Percentiles rank a stretch among this genome's conserved stretches.
These are phyloP conservation scores for Leptinotarsa peninsularis DNA, from an alignment of 2,888 invertebrate genomes.

Conservation along the genomic window DNA sequence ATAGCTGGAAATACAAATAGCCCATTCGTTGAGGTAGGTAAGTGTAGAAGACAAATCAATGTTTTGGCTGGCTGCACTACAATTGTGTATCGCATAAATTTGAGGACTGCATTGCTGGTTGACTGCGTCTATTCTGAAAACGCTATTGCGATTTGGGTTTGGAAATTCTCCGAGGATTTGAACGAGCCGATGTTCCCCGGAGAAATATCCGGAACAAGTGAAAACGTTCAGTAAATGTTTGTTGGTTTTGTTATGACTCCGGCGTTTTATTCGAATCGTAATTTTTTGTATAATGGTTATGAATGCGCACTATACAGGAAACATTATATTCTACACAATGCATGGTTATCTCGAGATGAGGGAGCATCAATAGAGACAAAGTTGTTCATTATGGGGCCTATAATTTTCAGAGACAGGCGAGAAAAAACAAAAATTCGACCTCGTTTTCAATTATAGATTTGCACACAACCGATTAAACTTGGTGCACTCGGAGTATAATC, in stretches of 20 bases:
- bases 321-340: too few relatives aligned
- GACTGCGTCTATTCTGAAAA: constrained; percentile 4
- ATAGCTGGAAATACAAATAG: too few relatives aligned
- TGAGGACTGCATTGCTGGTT: not conserved
- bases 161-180: constrained; percentile 5
- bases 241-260: not conserved
- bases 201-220: constrained; percentile 7
- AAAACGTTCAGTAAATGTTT: constrained; percentile 4
- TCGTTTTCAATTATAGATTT: too few relatives aligned
- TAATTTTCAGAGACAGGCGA: too few relatives aligned
- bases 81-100: not conserved
- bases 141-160: constrained; percentile 14
- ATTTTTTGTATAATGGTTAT: not conserved
- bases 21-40: too few relatives aligned
- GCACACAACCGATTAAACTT: too few relatives aligned
- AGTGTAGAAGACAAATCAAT: not conserved
- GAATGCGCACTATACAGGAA: not conserved
- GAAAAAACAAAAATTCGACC: too few relatives aligned
- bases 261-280: not conserved
- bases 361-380: too few relatives aligned
- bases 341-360: too few relatives aligned
- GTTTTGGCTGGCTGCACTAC: not conserved
- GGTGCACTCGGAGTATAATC: too few relatives aligned
- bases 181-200: not conserved
- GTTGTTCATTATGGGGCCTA: too few relatives aligned